Conservation (phyloP, 2,113 vertebrate species). For the Periophthalmodon schlosseri region DNA sequence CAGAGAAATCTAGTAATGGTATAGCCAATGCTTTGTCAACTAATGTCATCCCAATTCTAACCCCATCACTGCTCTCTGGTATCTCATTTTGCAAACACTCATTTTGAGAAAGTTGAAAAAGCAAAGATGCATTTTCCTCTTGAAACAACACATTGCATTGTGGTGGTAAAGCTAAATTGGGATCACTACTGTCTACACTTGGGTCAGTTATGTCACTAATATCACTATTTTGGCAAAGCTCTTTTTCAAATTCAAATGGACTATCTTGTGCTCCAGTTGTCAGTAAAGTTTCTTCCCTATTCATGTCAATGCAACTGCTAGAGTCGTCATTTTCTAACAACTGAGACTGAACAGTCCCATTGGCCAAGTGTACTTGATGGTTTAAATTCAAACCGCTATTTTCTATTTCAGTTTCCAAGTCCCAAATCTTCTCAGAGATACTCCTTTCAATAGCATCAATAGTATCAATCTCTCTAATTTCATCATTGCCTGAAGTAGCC, state of each 20-base stretch:
- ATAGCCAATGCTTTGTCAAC: background rate
- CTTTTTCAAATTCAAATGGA: background rate
- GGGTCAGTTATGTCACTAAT: background rate
- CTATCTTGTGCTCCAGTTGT: conserved; percentile 1
- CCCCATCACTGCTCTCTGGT: background rate
- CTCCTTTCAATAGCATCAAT: background rate
- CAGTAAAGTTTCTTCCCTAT: background rate
- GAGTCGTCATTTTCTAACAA: background rate
- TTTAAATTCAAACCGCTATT: conserved; percentile 15
- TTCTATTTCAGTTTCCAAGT: conserved; percentile 18
- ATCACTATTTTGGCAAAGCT: background rate
- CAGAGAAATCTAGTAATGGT: background rate
- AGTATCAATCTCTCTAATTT: conserved; percentile 2
- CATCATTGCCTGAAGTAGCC: background rate
- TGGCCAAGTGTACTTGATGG: conserved; percentile 3
- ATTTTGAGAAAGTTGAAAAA: background rate
- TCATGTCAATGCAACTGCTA: background rate
- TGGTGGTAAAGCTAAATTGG: background rate
- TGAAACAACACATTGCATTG: background rate
- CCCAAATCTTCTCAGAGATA: conserved; percentile 1
- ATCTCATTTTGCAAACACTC: background rate
- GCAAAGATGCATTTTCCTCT: background rate
- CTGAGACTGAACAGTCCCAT: background rate
- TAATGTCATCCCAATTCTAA: background rate
- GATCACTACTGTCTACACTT: background rate